phyloP scores from a whole-genome alignment of 2,113 vertebrate species.

The Oreochromis spilurus region DNA sequence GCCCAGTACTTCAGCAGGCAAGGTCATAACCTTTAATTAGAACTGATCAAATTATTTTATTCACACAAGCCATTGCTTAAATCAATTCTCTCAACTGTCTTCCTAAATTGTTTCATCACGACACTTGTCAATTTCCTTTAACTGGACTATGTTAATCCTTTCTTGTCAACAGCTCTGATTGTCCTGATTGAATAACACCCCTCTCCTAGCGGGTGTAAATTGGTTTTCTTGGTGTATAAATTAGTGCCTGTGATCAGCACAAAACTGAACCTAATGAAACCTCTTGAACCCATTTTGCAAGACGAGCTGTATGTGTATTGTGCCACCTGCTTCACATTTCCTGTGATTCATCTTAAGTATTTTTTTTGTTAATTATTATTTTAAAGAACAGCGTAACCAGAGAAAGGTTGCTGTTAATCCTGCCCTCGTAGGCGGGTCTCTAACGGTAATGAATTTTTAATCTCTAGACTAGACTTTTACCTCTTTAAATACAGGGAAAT shows the following conservation, averaged over 20 bases:
- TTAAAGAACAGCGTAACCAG: not conserved
- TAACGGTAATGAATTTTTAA: not conserved
- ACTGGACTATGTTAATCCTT: constrained; percentile 3
- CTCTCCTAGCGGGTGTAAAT: constrained; percentile 20
- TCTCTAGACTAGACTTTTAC: not conserved
- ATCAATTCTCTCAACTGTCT: constrained; percentile 14
- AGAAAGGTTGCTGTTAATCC: not conserved
- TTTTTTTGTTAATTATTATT: not conserved
- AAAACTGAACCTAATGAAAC: not conserved
- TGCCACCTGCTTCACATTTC: not conserved
- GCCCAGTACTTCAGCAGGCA: not conserved
- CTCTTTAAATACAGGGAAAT: not conserved
- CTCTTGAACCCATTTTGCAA: not conserved
- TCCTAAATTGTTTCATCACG: constrained; percentile 22
- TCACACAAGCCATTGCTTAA: not conserved
- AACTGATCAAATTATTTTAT: not conserved
- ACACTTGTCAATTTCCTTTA: constrained; percentile 5
- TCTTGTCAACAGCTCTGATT: constrained; percentile 24
- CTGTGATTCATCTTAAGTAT: not conserved
- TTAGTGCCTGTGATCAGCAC: not conserved
- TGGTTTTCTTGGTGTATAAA: constrained; percentile 42
- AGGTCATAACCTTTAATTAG: not conserved
- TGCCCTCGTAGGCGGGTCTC: not conserved
- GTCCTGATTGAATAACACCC: constrained; percentile 24
- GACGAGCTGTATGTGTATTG: not conserved